Percentiles rank a stretch among this genome's conserved stretches.
Evolutionary conservation across 2,113 vertebrate genomes (phyloP).

Genomic region (Leiothrix lutea): DNA sequence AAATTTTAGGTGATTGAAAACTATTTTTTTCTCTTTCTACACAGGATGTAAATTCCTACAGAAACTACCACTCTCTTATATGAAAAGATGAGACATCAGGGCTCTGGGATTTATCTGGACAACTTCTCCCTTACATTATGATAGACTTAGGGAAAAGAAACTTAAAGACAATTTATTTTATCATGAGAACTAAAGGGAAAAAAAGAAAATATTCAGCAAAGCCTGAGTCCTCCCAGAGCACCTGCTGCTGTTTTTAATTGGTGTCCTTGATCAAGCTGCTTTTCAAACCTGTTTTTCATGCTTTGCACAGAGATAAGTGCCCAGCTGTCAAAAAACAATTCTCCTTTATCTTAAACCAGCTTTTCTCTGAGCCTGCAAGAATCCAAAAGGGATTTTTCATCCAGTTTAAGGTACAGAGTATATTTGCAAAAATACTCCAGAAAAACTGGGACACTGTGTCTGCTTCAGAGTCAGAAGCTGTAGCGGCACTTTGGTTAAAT

Average conservation of each 20-base stretch:
- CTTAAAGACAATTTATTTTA: not conserved
- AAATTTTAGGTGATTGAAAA: not conserved
- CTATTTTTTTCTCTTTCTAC: not conserved
- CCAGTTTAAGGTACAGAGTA: not conserved
- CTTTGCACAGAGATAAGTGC: not conserved
- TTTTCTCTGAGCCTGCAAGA: not conserved
- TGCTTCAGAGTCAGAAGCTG: not conserved
- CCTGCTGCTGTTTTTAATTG: not conserved
- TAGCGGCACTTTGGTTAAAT: not conserved
- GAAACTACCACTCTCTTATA: not conserved
- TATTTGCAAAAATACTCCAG: not conserved
- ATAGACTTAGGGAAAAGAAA: not conserved
- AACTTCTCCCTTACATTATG: not conserved
- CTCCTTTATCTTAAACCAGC: not conserved
- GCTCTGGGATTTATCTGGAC: not conserved
- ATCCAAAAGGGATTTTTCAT: not conserved
- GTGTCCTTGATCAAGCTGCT: not conserved
- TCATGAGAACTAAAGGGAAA: not conserved
- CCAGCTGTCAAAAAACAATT: not conserved
- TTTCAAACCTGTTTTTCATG: not conserved
- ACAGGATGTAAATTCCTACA: not conserved
- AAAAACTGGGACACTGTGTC: not conserved
- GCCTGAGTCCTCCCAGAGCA: not conserved
- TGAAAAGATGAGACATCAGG: not conserved
- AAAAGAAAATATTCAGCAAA: not conserved